A percentile compares a stretch with the other conserved stretches of the same genome.
Evolutionary conservation across 2,113 vertebrate species (phyloP).

Genomic region (Mirounga angustirostris): DNA sequence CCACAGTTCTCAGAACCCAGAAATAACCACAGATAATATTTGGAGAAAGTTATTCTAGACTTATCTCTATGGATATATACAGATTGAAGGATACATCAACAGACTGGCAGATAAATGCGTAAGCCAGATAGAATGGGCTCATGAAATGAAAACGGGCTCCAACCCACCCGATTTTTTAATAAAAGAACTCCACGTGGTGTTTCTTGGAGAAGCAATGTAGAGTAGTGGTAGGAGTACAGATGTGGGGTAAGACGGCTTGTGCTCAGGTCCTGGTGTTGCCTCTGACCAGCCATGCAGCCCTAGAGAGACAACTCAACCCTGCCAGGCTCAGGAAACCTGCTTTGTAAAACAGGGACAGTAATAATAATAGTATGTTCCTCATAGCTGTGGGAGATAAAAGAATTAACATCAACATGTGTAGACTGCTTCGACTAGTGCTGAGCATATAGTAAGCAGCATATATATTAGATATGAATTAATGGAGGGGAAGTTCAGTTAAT

Average conservation of each 20-base stretch:
- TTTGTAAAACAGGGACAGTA: neutral
- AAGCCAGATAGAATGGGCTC: neutral
- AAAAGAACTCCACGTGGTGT: neutral
- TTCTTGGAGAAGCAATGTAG: neutral
- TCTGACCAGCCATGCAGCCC: neutral
- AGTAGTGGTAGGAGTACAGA: too few relatives aligned
- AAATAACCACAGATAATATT: neutral
- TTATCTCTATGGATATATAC: too few relatives aligned
- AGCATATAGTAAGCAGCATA: rapidly evolving
- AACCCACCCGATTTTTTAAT: neutral
- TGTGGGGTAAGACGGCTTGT: rapidly evolving
- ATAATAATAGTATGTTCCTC: rapidly evolving
- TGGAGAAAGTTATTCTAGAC: neutral
- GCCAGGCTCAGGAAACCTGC: neutral
- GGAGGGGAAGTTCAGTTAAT: too few relatives aligned
- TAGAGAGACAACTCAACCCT: rapidly evolving
- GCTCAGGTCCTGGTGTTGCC: rapidly evolving
- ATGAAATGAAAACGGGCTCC: neutral
- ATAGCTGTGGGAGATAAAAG: too few relatives aligned
- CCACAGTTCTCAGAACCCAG: neutral
- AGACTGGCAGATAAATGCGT: neutral
- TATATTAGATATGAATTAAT: rapidly evolving
- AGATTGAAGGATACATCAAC: rapidly evolving
- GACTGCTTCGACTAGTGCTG: rapidly evolving
- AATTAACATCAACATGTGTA: rapidly evolving